These are phyloP conservation scores for rabbit (Oryctolagus cuniculus) DNA, from an alignment of 2,113 vertebrate genomes.

Conservation along the genomic window mOryCun1.1 NC_091435.1:97163501-97164000, in stretches of 20 bases:
- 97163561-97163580: background rate
- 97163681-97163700: too few species aligned
- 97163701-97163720: too few species aligned
- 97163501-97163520: background rate
- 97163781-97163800: background rate
- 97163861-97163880: background rate
- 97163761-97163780: too few species aligned
- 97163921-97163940: background rate
- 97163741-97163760: too few species aligned
- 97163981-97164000: slow-evolving; percentile 28
- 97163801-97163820: background rate
- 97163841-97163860: background rate
- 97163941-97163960: slow-evolving; percentile 1
- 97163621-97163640: background rate
- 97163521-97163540: background rate
- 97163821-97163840: background rate
- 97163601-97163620: too few species aligned
- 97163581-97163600: background rate
- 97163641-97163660: slow-evolving; percentile 27
- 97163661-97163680: background rate
- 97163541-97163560: background rate
- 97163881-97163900: background rate
- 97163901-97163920: background rate
- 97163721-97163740: background rate
- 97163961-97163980: background rate